phyloP scores from a whole-genome alignment of 2,888 invertebrate species.

The Periphyllus acericola region DNA sequence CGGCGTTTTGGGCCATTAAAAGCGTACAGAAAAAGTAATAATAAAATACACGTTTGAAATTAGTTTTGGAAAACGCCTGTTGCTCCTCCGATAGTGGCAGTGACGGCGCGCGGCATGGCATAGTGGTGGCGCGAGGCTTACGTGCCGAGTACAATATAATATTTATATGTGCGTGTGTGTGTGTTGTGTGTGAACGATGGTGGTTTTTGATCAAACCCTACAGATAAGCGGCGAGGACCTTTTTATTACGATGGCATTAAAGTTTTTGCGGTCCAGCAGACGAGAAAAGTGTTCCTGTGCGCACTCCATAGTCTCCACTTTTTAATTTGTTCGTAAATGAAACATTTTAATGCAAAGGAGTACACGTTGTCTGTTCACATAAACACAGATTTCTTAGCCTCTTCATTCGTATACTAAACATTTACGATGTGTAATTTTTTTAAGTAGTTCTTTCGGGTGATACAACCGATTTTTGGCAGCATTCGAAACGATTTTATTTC shows the following conservation, averaged over 20 bases:
- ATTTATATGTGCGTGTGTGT: not conserved
- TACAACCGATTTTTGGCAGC: slow-evolving; percentile 13
- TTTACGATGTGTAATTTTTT: not conserved
- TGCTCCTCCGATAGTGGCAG: not conserved
- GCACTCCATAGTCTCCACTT: not conserved
- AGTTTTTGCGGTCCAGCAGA: slow-evolving; percentile 41
- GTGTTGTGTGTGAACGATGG: not conserved
- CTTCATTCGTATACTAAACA: not conserved
- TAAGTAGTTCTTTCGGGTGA: not conserved
- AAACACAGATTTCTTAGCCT: not conserved
- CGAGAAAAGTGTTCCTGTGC: slow-evolving; percentile 30
- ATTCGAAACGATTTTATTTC: slow-evolving; percentile 7
- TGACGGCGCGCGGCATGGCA: no score
- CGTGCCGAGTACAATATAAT: not conserved
- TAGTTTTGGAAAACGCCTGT: slow-evolving; percentile 35
- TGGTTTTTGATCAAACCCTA: slow-evolving; percentile 13
- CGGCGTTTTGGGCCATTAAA: not conserved
- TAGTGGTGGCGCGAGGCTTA: not conserved
- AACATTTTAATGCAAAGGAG: not conserved
- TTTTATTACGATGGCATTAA: not conserved
- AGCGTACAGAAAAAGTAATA: not conserved
- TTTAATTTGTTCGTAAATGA: not conserved
- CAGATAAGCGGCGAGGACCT: slow-evolving; percentile 24
- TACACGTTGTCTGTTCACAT: not conserved
- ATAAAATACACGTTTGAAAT: not conserved